Evolutionary conservation across 2,113 vertebrate species (phyloP).

Genomic region (Paramisgurnus dabryanus): DNA sequence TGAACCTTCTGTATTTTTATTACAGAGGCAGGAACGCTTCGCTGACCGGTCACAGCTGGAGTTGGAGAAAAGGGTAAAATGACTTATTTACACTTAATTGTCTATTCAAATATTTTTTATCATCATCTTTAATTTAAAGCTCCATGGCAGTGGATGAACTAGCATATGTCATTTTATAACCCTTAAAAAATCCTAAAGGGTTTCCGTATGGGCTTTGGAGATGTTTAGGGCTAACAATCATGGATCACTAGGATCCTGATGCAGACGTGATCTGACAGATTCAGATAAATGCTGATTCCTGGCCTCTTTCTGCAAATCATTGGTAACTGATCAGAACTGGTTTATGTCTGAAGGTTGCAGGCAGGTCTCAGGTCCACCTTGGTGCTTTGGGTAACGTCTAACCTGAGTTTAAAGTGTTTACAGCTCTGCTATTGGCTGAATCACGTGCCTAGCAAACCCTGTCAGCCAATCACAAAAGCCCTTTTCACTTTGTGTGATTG

Average conservation of each 20-base stretch:
- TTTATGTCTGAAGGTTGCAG: slow-evolving; percentile 99
- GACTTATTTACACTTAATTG: not conserved
- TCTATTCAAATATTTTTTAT: not conserved
- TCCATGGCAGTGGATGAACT: not conserved
- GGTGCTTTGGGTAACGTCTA: slow-evolving; percentile 87
- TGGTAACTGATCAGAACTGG: slow-evolving; percentile 60
- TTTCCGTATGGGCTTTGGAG: not conserved
- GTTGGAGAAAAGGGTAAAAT: slow-evolving; percentile 98
- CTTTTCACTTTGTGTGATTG: slow-evolving; percentile 54
- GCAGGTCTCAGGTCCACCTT: slow-evolving; percentile 93
- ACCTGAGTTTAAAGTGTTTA: slow-evolving; percentile 79
- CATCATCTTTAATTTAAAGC: not conserved
- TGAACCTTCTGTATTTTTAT: slow-evolving; percentile 28
- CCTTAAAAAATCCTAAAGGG: not conserved
- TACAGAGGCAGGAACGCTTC: slow-evolving; percentile 95
- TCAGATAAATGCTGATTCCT: slow-evolving; percentile 17
- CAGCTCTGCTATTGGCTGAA: slow-evolving; percentile 85
- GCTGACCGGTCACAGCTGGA: slow-evolving; percentile 96
- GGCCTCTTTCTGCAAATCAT: not conserved
- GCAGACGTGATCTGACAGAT: not conserved
- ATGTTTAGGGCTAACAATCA: not conserved
- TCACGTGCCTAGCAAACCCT: slow-evolving; percentile 57
- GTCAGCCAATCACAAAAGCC: slow-evolving; percentile 65
- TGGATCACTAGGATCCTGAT: not conserved
- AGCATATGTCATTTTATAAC: not conserved